Conservation (phyloP, 2,797 vertebrate species). For the Erethizon dorsatum region DNA sequence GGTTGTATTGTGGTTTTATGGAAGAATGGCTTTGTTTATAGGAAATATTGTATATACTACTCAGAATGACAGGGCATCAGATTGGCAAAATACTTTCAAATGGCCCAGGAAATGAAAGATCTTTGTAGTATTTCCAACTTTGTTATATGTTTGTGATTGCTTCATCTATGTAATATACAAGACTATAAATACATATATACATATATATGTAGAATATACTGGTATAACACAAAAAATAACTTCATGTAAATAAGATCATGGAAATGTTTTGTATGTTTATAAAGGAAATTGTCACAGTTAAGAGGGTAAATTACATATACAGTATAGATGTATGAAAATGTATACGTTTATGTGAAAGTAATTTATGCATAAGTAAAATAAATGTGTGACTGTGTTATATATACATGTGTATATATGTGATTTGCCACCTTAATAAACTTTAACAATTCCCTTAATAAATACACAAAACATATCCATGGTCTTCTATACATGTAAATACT, state of each 20-base stretch:
- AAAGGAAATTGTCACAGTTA: background rate
- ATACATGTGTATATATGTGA: background rate
- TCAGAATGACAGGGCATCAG: background rate
- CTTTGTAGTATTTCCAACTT: slow-evolving; percentile 26
- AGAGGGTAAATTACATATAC: background rate
- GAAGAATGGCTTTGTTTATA: slow-evolving; percentile 39
- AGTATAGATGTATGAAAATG: background rate
- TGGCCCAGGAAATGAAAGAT: slow-evolving; percentile 23
- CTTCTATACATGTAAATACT: background rate
- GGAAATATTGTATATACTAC: background rate
- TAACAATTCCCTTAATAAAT: slow-evolving; percentile 1
- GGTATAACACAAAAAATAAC: background rate
- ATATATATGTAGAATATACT: background rate
- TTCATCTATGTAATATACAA: slow-evolving; percentile 25
- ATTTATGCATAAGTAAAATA: background rate
- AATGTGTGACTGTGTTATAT: background rate
- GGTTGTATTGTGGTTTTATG: slow-evolving; percentile 26
- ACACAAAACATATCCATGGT: background rate
- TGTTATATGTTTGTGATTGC: slow-evolving; percentile 28
- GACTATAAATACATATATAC: background rate
- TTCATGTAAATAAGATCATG: background rate
- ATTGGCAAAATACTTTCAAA: slow-evolving; percentile 28
- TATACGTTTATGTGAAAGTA: background rate
- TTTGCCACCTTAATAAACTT: slow-evolving; percentile 10
- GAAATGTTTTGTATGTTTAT: background rate